phyloP scores from a whole-genome alignment of 2,113 vertebrate genomes.

The Callipepla californica region DNA sequence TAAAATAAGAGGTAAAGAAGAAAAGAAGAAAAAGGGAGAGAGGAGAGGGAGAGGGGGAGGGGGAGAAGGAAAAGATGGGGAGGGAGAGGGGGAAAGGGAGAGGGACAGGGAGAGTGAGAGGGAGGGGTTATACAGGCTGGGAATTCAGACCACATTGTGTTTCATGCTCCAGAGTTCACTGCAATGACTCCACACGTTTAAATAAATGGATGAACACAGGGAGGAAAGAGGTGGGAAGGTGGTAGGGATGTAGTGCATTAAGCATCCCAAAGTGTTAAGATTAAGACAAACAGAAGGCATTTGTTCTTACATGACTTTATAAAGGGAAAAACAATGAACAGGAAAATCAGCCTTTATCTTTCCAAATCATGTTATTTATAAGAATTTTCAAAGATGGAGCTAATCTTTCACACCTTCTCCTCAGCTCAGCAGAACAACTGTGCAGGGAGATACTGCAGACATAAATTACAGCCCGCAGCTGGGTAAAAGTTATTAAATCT shows the following conservation, averaged over 20 bases:
- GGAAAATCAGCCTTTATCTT: neutral
- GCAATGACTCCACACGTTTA: neutral
- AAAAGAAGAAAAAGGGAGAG: neutral
- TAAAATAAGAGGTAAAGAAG: neutral
- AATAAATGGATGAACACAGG: neutral
- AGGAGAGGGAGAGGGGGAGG: too few species aligned
- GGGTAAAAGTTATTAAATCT: neutral
- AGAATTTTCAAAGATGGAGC: neutral
- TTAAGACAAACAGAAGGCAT: conserved; percentile 7
- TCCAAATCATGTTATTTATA: neutral
- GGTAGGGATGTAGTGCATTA: neutral
- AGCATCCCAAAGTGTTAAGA: neutral
- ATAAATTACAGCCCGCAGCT: neutral
- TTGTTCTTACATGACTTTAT: neutral
- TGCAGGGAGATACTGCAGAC: neutral
- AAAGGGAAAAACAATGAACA: neutral
- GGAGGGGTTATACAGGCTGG: neutral
- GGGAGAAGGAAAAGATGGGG: too few species aligned
- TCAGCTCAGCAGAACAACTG: neutral
- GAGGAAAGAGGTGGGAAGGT: neutral
- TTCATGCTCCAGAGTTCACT: neutral
- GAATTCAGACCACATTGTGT: neutral
- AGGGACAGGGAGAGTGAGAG: too few species aligned
- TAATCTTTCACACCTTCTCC: neutral
- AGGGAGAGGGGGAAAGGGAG: too few species aligned